These are phyloP conservation scores for Conopomorpha cramerella DNA, from an alignment of 1,140 invertebrate species.

Conservation along the genomic window DNA sequence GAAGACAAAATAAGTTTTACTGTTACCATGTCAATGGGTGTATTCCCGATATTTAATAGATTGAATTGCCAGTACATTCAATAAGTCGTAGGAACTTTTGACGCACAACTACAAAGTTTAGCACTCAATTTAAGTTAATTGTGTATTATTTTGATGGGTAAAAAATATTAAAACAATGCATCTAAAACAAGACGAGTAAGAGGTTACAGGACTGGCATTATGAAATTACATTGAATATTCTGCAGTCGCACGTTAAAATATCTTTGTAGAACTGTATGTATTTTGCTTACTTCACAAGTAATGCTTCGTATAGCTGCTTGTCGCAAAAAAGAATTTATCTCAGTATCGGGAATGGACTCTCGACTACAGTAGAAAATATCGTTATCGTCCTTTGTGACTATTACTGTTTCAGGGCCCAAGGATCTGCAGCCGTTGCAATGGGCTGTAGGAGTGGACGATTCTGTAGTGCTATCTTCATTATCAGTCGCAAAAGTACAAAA, in stretches of 20 bases:
- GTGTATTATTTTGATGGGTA: too few species aligned
- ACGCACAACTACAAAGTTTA: too few species aligned
- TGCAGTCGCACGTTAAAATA: too few species aligned
- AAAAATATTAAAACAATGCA: too few species aligned
- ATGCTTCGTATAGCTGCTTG: constrained; percentile 81
- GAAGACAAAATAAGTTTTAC: too few species aligned
- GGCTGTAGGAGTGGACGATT: constrained; percentile 46
- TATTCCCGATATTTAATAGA: too few species aligned
- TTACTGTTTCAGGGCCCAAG: constrained; percentile 65
- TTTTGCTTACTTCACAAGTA: constrained; percentile 83
- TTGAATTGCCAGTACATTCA: too few species aligned
- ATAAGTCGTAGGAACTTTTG: too few species aligned
- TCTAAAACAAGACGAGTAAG: neutral
- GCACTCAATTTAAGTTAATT: too few species aligned
- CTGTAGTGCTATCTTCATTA: constrained; percentile 32
- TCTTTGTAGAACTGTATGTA: too few species aligned
- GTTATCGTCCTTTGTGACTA: constrained; percentile 75
- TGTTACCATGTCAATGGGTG: too few species aligned
- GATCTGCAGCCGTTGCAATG: constrained; percentile 69
- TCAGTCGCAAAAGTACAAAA: constrained; percentile 80
- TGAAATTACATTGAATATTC: too few species aligned
- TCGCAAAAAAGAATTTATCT: constrained; percentile 73
- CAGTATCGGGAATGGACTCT: constrained; percentile 71
- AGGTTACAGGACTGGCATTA: neutral
- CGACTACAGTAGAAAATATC: constrained; percentile 77